phyloP scores from a whole-genome alignment of 92 coral and sea anemone species.

The Phymanthus crucifer region DNA sequence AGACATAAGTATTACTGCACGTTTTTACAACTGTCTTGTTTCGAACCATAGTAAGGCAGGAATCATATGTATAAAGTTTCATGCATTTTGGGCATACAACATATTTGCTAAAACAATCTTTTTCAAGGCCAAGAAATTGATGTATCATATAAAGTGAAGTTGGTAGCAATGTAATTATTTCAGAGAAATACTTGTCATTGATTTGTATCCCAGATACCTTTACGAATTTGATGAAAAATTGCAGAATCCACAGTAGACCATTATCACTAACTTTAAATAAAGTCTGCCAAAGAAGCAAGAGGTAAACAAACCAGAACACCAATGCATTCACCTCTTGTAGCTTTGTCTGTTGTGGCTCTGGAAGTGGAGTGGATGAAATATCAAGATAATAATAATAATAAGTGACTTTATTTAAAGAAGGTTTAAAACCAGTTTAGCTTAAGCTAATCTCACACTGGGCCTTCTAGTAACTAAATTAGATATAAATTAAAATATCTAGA shows the following conservation, averaged over 20 bases:
- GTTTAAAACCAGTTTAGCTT: too few species aligned
- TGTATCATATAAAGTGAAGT: conserved; percentile 49
- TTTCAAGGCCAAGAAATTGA: conserved; percentile 37
- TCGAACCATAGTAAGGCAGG: conserved; percentile 22
- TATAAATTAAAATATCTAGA: too few species aligned
- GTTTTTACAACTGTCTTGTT: conserved; percentile 21
- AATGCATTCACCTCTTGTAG: conserved; percentile 50
- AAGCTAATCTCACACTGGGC: too few species aligned
- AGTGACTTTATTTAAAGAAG: too few species aligned
- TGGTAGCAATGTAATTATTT: conserved; percentile 32
- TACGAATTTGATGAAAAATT: conserved; percentile 49
- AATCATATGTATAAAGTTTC: conserved; percentile 21
- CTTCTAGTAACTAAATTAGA: too few species aligned
- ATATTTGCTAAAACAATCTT: conserved; percentile 26
- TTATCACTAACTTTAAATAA: conserved; percentile 51
- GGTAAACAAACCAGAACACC: conserved; percentile 61
- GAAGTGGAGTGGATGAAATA: conserved; percentile 23
- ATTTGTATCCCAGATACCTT: conserved; percentile 53
- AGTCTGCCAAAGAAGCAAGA: conserved; percentile 58
- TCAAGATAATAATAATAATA: too few species aligned
- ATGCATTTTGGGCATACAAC: conserved; percentile 46
- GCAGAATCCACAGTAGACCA: conserved; percentile 57
- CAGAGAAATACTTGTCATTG: conserved; percentile 37
- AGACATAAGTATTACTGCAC: conserved; percentile 33
- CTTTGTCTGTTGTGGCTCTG: conserved; percentile 30